These are phyloP conservation scores for Pristionchus arcanus DNA, from an alignment of 2,888 invertebrate genomes.

Conservation along the genomic window DNA sequence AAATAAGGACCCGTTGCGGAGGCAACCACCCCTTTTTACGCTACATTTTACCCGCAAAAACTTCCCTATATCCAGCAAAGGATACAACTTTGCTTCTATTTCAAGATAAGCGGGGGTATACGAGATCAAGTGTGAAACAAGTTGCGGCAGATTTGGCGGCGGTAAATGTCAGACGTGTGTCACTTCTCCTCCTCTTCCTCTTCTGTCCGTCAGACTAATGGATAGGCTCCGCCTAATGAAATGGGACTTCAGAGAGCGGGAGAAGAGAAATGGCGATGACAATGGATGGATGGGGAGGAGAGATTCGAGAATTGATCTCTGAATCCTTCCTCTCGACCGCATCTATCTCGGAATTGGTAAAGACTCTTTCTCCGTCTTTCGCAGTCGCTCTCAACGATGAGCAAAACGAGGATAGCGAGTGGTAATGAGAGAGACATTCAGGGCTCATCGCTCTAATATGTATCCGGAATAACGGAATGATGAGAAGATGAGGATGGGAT, in stretches of 20 bases:
- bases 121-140: not conserved
- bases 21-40: not conserved
- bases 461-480: not conserved
- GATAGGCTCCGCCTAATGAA: slow-evolving; percentile 31
- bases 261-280: not conserved
- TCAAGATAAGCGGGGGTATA: not conserved
- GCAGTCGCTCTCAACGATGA: not conserved
- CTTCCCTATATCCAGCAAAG: not conserved
- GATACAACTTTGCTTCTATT: not conserved
- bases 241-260: slow-evolving; percentile 18
- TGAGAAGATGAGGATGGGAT: not conserved
- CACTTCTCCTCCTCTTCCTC: not conserved
- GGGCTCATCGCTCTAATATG: not conserved
- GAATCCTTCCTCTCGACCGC: not conserved
- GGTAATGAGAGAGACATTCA: not conserved
- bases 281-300: not conserved
- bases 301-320: slow-evolving; percentile 38
- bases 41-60: not conserved
- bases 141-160: not conserved
- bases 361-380: not conserved
- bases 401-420: not conserved
- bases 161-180: not conserved
- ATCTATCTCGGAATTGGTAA: slow-evolving; percentile 11
- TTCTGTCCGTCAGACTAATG: slow-evolving; percentile 37
- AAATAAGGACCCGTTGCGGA: not conserved